Base-by-base conservation (phyloP, 35 echinoderm and acorn worm species). In the Ophiothrix spiculata region DNA sequence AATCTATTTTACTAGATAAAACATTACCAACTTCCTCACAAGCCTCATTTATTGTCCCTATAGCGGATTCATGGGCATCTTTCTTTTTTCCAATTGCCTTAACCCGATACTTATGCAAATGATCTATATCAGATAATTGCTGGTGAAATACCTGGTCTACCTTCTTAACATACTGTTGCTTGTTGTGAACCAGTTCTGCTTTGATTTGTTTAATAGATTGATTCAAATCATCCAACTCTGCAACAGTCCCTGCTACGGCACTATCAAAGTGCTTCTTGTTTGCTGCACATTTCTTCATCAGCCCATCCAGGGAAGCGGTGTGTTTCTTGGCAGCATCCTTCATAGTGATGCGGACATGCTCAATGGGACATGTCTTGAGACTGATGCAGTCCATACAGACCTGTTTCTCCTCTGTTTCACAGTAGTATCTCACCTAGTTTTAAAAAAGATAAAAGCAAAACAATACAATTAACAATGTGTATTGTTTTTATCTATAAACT, bases 381-480 rank as follows among this genome's bases (percentile, higher is more conserved):
- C 60, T 69, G 3, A 69, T n/a, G 29, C 60, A 69, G 29, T 69
- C 60, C 60, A 69, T 25, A 69, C 60, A 69, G 29, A n/a, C 60
- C 29, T 69, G 60, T n/a, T 69, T 69, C 23, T 69, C 10, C 29
- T 69, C 60, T 12, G 60, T 69, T 28, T 69, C 60, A 25, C 60
- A 69, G 29, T 69, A 69, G 60, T 69, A 69, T n/a, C 60, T 69
- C 19, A 49, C 42, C n/a, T n/a, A n/a, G n/a, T n/a, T n/a, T n/a
- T n/a, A n/a, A n/a, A n/a, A n/a, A n/a, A n/a, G n/a, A n/a, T n/a
- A n/a, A n/a, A n/a, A n/a, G n/a, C n/a, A n/a, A n/a, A n/a, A n/a
- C n/a, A n/a, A n/a, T n/a, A n/a, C n/a, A n/a, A n/a, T n/a, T n/a
- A n/a, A n/a, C n/a, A n/a, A n/a, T n/a, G n/a, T n/a, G n/a, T n/a